Conservation (phyloP, 35 echinoderm and acorn worm genomes). For the Ophiothrix spiculata region DNA sequence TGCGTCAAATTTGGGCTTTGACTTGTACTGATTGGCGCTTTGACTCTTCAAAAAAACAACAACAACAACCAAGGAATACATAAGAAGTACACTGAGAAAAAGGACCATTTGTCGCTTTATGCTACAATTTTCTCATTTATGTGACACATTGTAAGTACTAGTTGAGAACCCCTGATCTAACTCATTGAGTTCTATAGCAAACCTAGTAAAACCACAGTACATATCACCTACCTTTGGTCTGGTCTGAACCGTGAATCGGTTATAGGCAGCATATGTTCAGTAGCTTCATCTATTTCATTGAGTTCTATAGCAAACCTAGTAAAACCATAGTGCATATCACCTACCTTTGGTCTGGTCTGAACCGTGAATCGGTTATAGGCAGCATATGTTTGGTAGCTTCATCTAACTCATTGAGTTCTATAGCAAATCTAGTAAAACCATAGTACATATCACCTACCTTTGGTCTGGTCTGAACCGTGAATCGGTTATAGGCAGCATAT, state of each 20-base stretch:
- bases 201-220: too few relatives aligned
- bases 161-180: too few relatives aligned
- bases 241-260: slow-evolving; percentile 93
- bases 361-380: slow-evolving; percentile 79
- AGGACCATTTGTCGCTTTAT: too few relatives aligned
- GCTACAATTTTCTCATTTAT: too few relatives aligned
- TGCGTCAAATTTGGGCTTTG: too few relatives aligned
- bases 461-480: slow-evolving; percentile 95
- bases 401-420: slow-evolving; percentile 93
- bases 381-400: slow-evolving; percentile 60
- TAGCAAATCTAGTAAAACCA: slow-evolving; percentile 96
- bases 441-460: slow-evolving; percentile 68
- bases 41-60: too few relatives aligned
- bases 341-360: slow-evolving; percentile 98
- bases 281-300: slow-evolving; percentile 80
- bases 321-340: slow-evolving; percentile 84
- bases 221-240: slow-evolving; percentile 82
- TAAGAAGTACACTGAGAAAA: too few relatives aligned
- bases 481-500: slow-evolving; percentile 71
- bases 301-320: slow-evolving; percentile 97
- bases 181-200: too few relatives aligned
- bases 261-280: slow-evolving; percentile 59
- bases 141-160: too few relatives aligned
- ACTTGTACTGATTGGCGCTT: too few relatives aligned
- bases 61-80: too few relatives aligned